Percentiles rank a stretch among this genome's conserved stretches.
These are phyloP conservation scores for Acrobasis consociella DNA, from an alignment of 2,888 invertebrate genomes.

Conservation along the genomic window DNA sequence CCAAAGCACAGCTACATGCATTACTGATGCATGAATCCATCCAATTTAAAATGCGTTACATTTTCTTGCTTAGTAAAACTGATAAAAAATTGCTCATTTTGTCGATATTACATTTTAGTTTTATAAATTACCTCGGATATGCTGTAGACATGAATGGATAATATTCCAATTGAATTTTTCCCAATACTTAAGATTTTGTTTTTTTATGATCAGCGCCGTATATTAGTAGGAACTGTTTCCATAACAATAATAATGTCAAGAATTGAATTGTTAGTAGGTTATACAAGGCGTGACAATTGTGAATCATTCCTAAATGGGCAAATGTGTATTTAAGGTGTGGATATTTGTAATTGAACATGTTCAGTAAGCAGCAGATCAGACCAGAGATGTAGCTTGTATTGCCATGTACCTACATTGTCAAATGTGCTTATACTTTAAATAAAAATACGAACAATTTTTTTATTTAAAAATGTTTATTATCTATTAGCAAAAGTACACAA, in stretches of 20 bases:
- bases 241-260: too few relatives aligned
- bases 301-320: neutral
- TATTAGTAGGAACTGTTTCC: neutral
- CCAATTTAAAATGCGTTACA: neutral
- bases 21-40: neutral
- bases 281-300: too few relatives aligned
- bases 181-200: neutral
- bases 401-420: too few relatives aligned
- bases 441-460: neutral
- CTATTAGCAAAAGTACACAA: neutral
- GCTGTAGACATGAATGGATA: neutral
- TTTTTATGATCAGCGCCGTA: too few relatives aligned
- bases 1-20: neutral
- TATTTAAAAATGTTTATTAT: neutral
- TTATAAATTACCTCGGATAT: slow-evolving; percentile 22
- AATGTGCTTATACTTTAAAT: neutral
- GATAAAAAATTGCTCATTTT: slow-evolving; percentile 13
- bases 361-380: neutral
- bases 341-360: neutral
- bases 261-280: too few relatives aligned
- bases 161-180: neutral
- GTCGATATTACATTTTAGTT: slow-evolving; percentile 12
- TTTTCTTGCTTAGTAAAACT: neutral
- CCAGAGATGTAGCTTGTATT: neutral
- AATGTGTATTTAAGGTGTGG: neutral